A percentile compares a stretch with the other conserved stretches of the same genome.
Evolutionary conservation across 2,113 vertebrate genomes (phyloP).

Genomic region (Prunella fulvescens): DNA sequence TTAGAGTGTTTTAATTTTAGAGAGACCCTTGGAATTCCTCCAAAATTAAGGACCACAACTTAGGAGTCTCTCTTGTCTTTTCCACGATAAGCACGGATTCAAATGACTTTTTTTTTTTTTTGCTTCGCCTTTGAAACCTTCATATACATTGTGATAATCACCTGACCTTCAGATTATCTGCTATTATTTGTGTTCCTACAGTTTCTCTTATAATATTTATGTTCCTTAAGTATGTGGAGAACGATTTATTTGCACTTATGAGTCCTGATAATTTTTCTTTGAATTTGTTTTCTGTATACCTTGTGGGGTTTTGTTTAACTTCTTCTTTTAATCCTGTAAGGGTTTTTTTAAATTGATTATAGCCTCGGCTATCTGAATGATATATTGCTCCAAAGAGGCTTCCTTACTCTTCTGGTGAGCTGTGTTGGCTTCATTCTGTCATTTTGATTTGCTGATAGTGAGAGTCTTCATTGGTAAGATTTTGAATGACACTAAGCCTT

Average conservation of each 20-base stretch:
- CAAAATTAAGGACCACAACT: not conserved
- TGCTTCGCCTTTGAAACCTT: not conserved
- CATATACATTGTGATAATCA: not conserved
- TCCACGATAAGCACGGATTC: not conserved
- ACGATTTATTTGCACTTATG: not conserved
- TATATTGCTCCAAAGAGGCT: not conserved
- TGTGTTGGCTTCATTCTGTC: not conserved
- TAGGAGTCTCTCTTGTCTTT: not conserved
- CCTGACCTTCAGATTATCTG: not conserved
- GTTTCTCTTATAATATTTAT: not conserved
- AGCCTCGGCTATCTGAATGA: not conserved
- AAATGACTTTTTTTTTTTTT: not conserved
- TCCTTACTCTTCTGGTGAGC: not conserved
- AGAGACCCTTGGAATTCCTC: not conserved
- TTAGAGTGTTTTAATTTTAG: accelerated
- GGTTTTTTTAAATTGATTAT: accelerated
- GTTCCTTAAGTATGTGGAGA: not conserved
- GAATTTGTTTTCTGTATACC: not conserved
- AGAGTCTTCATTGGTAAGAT: not conserved
- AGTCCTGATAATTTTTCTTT: not conserved
- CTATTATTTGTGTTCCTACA: not conserved
- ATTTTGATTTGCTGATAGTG: not conserved
- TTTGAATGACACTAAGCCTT: not conserved
- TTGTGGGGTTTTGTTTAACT: not conserved
- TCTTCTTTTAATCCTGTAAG: not conserved